Base-by-base conservation (phyloP, 2,797 vertebrate genomes). In the Cynodonichthys magdalenae region DNA sequence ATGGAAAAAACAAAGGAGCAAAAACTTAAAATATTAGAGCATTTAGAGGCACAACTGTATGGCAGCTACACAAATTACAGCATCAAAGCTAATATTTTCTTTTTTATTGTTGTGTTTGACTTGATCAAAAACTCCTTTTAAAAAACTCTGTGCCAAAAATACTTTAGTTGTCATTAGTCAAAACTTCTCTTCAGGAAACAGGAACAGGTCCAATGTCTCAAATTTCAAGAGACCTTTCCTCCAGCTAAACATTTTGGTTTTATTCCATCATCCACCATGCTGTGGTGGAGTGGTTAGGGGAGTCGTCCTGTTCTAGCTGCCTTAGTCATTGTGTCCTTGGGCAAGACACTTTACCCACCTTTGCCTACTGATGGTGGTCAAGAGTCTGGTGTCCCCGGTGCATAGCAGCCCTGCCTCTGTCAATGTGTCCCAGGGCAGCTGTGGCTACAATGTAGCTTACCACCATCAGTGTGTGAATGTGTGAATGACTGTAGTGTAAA, bases 131-230 rank as follows among this genome's bases (percentile, higher is more conserved):
- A 56, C 46, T 62, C 28, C 9, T n/a, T 24, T 29, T 10, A 49
- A 57, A 65, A 50, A 59, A 12, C 36, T 1, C 15, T 66, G 86
- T 91, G 89, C 89, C 89, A 91, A 90, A 82, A 41, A 6, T 10
- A 41, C n/a, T 20, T 36, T 18, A 6, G 44, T 20, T 47, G 6
- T 59, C 57, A 59, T 18, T 2, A n/a, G 18, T 50, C 11, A 19
- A 27, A 34, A 19, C n/a, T 34, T 19, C 44, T 54, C 59, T 58
- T 44, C 10, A 41, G 1, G 48, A 42, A n/a, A 27, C 17, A 48
- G 2, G 27, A 2, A 54, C 57, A 47, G 51, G 45, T 66, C 17
- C 9, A 5, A 27, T 27, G 49, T 36, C 8, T 18, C 41, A 1
- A 59, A 28, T 1, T 41, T 55, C 34, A 48, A 7, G 20, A 41